phyloP scores from a whole-genome alignment of 2,888 invertebrate species.

The Chymomyza procnemis region DNA sequence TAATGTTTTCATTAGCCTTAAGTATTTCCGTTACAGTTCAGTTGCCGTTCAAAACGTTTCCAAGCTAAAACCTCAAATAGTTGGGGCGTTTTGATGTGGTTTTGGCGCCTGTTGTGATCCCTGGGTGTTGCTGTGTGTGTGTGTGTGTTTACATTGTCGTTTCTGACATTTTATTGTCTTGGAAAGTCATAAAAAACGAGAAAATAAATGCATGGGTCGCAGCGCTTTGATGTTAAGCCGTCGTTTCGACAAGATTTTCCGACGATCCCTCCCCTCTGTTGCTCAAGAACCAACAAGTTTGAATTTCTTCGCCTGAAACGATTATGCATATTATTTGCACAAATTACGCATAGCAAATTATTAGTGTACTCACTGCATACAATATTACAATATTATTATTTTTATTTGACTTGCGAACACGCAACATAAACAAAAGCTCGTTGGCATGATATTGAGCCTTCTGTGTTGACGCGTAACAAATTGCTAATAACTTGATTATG shows the following conservation, averaged over 20 bases:
- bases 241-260: constrained; percentile 16
- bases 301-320: background rate
- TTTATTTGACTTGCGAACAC: constrained; percentile 54
- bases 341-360: constrained; percentile 68
- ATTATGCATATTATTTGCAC: constrained; percentile 72
- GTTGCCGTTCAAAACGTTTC: constrained; percentile 5
- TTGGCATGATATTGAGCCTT: background rate
- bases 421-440: constrained; percentile 36
- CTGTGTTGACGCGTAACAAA: constrained; percentile 54
- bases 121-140: constrained; percentile 33
- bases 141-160: constrained; percentile 68
- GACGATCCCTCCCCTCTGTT: constrained; percentile 14
- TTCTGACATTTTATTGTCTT: constrained; percentile 55
- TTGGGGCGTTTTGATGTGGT: constrained; percentile 51
- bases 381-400: constrained; percentile 44
- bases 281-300: no score
- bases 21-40: constrained; percentile 56
- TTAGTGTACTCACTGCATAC: constrained; percentile 43
- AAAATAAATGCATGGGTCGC: constrained; percentile 22
- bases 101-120: constrained; percentile 31
- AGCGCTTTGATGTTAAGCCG: constrained; percentile 62
- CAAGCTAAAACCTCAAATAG: background rate
- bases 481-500: constrained; percentile 71
- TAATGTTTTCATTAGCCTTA: constrained; percentile 58
- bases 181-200: constrained; percentile 41